These are phyloP conservation scores for Synanthedon vespiformis DNA, from an alignment of 2,888 invertebrate genomes.

Conservation along the genomic window DNA sequence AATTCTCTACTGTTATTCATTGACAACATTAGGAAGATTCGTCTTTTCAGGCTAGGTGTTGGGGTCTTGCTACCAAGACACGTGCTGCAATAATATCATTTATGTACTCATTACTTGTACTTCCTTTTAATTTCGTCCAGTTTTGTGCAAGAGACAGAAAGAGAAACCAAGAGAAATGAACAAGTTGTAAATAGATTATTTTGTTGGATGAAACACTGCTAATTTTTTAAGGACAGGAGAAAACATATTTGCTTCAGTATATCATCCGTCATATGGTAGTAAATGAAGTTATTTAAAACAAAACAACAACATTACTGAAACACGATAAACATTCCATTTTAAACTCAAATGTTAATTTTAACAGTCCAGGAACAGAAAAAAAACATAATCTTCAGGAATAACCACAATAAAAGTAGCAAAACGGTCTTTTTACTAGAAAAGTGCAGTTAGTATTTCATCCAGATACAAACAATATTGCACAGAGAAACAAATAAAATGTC, in stretches of 20 bases:
- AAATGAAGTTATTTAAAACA: too few relatives aligned
- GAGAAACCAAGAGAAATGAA: conserved; percentile 49
- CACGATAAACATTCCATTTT: too few relatives aligned
- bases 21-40: conserved; percentile 47
- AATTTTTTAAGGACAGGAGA: too few relatives aligned
- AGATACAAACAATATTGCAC: background rate
- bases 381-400: too few relatives aligned
- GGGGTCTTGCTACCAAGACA: conserved; percentile 63
- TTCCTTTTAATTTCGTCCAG: conserved; percentile 57
- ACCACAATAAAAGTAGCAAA: too few relatives aligned
- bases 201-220: background rate
- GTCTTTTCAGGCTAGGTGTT: conserved; percentile 46
- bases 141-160: conserved; percentile 58
- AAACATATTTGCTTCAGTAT: too few relatives aligned
- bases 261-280: too few relatives aligned
- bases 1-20: conserved; percentile 34
- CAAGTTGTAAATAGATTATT: conserved; percentile 19
- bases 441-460: background rate
- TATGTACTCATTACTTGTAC: conserved; percentile 68
- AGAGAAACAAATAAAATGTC: background rate
- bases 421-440: too few relatives aligned
- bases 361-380: too few relatives aligned
- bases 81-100: conserved; percentile 62
- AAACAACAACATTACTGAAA: too few relatives aligned
- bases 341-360: too few relatives aligned